Evolutionary conservation across 1,140 invertebrate genomes (phyloP), one percentile per base, ranked within the genome.

Genomic region (Bemisia tabaci): DNA sequence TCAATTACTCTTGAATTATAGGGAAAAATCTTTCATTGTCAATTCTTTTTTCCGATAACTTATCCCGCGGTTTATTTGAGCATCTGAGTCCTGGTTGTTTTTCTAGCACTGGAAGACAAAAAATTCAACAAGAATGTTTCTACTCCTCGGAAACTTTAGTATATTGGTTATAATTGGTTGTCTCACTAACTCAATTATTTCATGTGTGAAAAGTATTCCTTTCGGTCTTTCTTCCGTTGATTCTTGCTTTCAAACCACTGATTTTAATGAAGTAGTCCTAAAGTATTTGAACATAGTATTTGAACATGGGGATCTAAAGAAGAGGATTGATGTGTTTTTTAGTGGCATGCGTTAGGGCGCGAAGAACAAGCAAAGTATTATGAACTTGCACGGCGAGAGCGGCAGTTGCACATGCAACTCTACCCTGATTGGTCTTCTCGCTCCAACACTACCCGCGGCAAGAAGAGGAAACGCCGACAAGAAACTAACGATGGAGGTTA

Each of bases 331-430:
- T 66, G 27, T 63, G 23, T 67, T 63, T 22, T 67, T 60, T 81
- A 97, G 93, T 99, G 97, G 97, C 96, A 98, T 86, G 91, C 92
- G 78, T 86, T 99, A 84, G 91, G 92, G 78, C 88, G 94, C 82
- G 92, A 95, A 81, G 96, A 98, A 84, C 96, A 99, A 84, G 91
- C 93, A 79, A 97, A 97, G 84, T 99, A 98, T 90, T 99, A 98
- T 87, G 96, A 98, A 81, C 88, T 97, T 88, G 96, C 96, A 74
- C 86, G 92, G 78, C 90, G 94, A 81, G 95, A 98, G 82, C 89
- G 95, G 81, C 94, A 98, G 83, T 87, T 96, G 81, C 95, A 97
- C 85, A 93, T 95, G 90, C 92, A 96, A 86, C 87, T 95, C 80
- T 97, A 98, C 86, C 96, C 96, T 77, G 93, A 95, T 84, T 99